These are phyloP conservation scores for Paratrypauchen microcephalus DNA, from an alignment of 2,797 vertebrate species.

Conservation along the genomic window DNA sequence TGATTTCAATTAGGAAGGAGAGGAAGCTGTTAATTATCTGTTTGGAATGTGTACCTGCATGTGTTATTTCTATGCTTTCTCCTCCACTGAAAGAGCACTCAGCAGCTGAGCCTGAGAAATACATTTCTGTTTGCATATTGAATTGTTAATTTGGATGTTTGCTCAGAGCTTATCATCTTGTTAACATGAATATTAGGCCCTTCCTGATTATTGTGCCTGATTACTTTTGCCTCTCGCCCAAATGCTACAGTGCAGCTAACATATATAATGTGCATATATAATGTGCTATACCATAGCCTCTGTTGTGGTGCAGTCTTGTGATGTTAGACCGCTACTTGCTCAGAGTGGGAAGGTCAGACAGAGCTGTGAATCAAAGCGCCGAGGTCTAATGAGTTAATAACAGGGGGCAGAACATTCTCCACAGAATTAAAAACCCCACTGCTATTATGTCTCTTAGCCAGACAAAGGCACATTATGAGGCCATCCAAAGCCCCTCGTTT, in stretches of 20 bases:
- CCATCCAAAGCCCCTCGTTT: conserved; percentile 67
- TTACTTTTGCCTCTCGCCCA: conserved; percentile 24
- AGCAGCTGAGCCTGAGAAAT: conserved; percentile 37
- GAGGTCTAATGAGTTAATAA: conserved; percentile 72
- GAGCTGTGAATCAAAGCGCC: conserved; percentile 58
- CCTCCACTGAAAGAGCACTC: conserved; percentile 44
- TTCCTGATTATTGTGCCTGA: conserved; percentile 31
- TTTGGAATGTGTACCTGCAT: conserved; percentile 67
- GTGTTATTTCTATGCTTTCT: conserved; percentile 50
- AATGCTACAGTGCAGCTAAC: conserved; percentile 19
- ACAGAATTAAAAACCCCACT: conserved; percentile 61
- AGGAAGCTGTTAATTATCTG: conserved; percentile 75
- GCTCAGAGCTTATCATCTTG: conserved; percentile 43
- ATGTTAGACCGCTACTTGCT: conserved; percentile 47
- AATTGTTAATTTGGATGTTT: conserved; percentile 59
- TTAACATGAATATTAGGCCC: conserved; percentile 43
- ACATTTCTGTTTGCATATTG: conserved; percentile 46
- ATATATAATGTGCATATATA: conserved; percentile 8
- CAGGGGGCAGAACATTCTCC: conserved; percentile 62
- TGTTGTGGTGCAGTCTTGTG: conserved; percentile 39
- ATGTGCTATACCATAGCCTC: conserved; percentile 6
- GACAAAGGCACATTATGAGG: conserved; percentile 70
- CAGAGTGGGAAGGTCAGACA: conserved; percentile 59
- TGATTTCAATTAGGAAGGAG: conserved; percentile 73
- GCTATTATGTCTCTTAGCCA: conserved; percentile 64